These are phyloP conservation scores for Kryptolebias marmoratus DNA, from an alignment of 2,113 vertebrate species.

Conservation along the genomic window DNA sequence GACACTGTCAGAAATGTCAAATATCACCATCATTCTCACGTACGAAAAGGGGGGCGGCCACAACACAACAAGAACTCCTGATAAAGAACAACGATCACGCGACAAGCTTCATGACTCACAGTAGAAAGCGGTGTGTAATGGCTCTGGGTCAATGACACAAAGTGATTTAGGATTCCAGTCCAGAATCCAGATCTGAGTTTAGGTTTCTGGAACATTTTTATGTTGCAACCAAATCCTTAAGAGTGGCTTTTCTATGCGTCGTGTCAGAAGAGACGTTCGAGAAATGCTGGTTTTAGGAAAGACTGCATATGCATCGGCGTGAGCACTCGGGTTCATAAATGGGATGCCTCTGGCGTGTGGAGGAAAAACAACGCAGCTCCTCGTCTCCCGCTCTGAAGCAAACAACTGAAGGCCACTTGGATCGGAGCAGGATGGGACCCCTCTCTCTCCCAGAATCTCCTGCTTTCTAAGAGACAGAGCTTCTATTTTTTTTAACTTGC, in stretches of 20 bases:
- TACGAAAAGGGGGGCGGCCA: neutral
- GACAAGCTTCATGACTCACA: conserved; percentile 61
- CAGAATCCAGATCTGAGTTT: conserved; percentile 10
- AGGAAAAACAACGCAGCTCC: conserved; percentile 3
- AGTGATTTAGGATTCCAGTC: conserved; percentile 43
- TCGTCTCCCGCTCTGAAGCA: conserved; percentile 20
- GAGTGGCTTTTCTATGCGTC: neutral
- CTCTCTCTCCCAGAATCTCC: conserved; percentile 47
- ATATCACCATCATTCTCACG: conserved; percentile 7
- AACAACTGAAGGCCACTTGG: conserved; percentile 64
- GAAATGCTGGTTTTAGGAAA: conserved; percentile 48
- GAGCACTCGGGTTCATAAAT: conserved; percentile 16
- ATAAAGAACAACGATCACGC: conserved; percentile 1
- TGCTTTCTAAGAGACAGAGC: conserved; percentile 23
- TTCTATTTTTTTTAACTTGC: conserved; percentile 21
- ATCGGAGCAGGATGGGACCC: conserved; percentile 19
- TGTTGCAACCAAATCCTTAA: neutral
- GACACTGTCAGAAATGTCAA: neutral
- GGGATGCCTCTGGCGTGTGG: neutral
- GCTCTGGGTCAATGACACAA: conserved; percentile 56
- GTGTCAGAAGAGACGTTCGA: neutral
- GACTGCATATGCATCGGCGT: conserved; percentile 20
- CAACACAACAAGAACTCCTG: conserved; percentile 4
- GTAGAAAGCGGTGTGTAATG: conserved; percentile 59
- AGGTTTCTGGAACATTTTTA: neutral